A percentile compares a stretch with the other conserved stretches of the same genome.
Conservation (phyloP, 1,140 invertebrate species). For the Drosophila aff. region DNA sequence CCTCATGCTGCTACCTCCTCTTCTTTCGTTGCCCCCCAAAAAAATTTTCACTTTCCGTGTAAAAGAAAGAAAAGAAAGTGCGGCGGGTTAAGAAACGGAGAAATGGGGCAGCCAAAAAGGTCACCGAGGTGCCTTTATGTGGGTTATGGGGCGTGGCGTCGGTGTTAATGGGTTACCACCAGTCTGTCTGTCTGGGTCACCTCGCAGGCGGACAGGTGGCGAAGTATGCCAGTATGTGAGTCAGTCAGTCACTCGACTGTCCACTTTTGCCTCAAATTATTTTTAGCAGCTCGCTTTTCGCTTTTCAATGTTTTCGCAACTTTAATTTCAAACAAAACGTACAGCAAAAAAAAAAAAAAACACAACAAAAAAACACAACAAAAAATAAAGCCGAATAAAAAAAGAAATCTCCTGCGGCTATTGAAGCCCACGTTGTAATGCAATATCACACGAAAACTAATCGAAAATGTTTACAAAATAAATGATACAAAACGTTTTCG, state of each 20-base stretch:
- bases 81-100: slow-evolving; percentile 4
- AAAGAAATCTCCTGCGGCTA: slow-evolving; percentile 12
- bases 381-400: slow-evolving; percentile 4
- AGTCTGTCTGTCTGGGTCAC: slow-evolving; percentile 47
- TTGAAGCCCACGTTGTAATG: slow-evolving; percentile 42
- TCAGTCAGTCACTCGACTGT: slow-evolving; percentile 38
- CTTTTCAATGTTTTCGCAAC: slow-evolving; percentile 72
- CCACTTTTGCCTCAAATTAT: slow-evolving; percentile 47
- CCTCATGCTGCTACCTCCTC: background rate
- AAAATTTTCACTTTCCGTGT: slow-evolving; percentile 44
- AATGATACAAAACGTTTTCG: slow-evolving; percentile 28
- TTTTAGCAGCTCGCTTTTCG: slow-evolving; percentile 49
- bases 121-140: slow-evolving; percentile 18
- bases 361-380: slow-evolving; percentile 22
- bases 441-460: slow-evolving; percentile 66
- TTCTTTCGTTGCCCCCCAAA: background rate
- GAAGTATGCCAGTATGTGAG: slow-evolving; percentile 9
- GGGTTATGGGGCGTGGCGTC: slow-evolving; percentile 2
- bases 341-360: slow-evolving; percentile 12
- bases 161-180: slow-evolving; percentile 20
- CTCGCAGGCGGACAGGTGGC: slow-evolving; percentile 40
- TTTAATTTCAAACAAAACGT: slow-evolving; percentile 66
- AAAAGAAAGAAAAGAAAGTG: slow-evolving; percentile 47
- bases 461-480: slow-evolving; percentile 55
- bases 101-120: slow-evolving; percentile 35